Conservation (phyloP, 1,140 invertebrate species). For the Ectropis grisescens region DNA sequence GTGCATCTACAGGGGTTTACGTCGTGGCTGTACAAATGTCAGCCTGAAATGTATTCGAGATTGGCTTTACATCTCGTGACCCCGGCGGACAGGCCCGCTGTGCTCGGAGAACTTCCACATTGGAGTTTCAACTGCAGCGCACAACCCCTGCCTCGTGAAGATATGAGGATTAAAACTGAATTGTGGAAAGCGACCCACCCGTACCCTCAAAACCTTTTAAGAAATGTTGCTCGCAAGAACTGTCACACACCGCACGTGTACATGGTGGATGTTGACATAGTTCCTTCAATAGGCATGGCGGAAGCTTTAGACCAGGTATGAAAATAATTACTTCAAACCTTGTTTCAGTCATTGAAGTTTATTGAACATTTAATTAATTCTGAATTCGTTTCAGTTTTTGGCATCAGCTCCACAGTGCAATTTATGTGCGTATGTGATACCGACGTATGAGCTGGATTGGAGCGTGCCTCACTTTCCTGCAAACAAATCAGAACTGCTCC, state of each 20-base stretch:
- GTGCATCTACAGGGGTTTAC: conserved; percentile 78
- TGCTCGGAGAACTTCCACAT: conserved; percentile 76
- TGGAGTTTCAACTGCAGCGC: conserved; percentile 44
- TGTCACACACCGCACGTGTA: conserved; percentile 86
- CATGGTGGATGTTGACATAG: conserved; percentile 88
- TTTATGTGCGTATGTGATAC: conserved; percentile 90
- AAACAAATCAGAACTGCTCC: conserved; percentile 83
- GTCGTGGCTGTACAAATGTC: conserved; percentile 82
- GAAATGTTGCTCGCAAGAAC: conserved; percentile 87
- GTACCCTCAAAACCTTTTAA: conserved; percentile 89
- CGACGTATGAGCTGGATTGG: conserved; percentile 90
- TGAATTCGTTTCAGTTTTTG: no score
- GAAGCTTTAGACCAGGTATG: conserved; percentile 71
- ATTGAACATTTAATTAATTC: no score
- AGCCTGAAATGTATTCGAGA: conserved; percentile 73
- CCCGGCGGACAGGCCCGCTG: conserved; percentile 43
- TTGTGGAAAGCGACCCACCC: conserved; percentile 80
- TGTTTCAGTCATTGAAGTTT: no score
- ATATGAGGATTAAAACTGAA: conserved; percentile 70
- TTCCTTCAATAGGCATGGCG: conserved; percentile 79
- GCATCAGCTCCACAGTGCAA: no score
- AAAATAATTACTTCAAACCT: no score
- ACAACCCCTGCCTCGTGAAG: conserved; percentile 28
- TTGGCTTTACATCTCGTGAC: conserved; percentile 43
- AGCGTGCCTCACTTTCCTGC: conserved; percentile 79